These are phyloP conservation scores for Chalcosyrphus nemorum DNA, from an alignment of 2,888 invertebrate genomes.

Conservation along the genomic window DNA sequence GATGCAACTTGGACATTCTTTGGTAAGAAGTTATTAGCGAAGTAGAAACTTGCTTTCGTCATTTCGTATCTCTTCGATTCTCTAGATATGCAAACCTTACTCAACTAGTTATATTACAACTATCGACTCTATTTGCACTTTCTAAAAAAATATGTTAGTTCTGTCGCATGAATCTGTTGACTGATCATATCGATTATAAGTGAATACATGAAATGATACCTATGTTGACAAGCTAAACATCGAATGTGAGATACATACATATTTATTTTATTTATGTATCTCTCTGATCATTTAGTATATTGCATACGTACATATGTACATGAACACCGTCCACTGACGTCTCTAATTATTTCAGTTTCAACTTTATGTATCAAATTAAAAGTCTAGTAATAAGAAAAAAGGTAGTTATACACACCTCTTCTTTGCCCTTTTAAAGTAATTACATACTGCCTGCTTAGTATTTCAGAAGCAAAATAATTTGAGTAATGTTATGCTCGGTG, in stretches of 20 bases:
- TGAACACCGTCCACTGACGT: background rate
- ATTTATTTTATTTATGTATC: too few relatives aligned
- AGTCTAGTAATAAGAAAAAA: background rate
- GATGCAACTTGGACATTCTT: conserved; percentile 39
- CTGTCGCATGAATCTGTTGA: too few relatives aligned
- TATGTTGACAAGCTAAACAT: conserved; percentile 14
- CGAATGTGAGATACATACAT: too few relatives aligned
- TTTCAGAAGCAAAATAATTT: conserved; percentile 39
- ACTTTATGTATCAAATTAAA: background rate
- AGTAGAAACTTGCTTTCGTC: conserved; percentile 7
- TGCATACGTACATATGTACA: conserved; percentile 1
- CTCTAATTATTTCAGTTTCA: background rate
- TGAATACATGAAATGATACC: background rate
- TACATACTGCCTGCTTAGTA: conserved; percentile 8
- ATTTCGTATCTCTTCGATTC: background rate
- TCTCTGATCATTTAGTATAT: conserved; percentile 7
- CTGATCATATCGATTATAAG: background rate
- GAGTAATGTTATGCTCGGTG: conserved; percentile 59
- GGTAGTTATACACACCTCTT: background rate
- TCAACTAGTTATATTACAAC: background rate
- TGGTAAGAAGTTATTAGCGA: conserved; percentile 31
- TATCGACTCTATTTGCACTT: conserved; percentile 48
- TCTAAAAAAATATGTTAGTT: too few relatives aligned
- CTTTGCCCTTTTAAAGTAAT: conserved; percentile 40
- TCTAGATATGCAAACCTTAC: conserved; percentile 19